Base-by-base conservation (phyloP, 2,888 invertebrate species). In the Agonopterix alstromeriana region DNA sequence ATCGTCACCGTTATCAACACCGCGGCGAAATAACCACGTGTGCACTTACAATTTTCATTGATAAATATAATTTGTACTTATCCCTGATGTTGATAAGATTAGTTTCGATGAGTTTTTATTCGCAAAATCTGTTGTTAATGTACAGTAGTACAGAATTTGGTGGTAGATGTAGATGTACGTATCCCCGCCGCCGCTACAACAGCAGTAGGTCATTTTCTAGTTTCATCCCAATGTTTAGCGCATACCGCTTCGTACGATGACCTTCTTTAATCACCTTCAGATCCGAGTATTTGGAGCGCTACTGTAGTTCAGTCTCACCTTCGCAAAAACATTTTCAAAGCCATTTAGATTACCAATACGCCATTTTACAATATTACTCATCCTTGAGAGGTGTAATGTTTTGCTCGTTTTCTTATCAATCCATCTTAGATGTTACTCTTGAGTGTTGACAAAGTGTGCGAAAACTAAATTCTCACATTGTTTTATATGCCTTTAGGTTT, bases 1-100 rank as follows among this genome's bases (percentile, higher is more conserved):
- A 74, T 76, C 73, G 75, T 66, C 70, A 63, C 68, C 70, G 77
- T 48, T 49, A 58, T 79, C 81, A 83, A 78, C 82, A 73, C 58
- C 55, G 52, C 52, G 43, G 54, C 61, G 59, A 50, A 58, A 59
- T 58, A 60, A 68, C 71, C 73, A 74, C 78, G 74, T 77, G 76
- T 65, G 60, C 52, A 54, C 54, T 50, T 58, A 64, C 69, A 71
- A 69, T 70, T 74, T 71, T 70, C 77, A 80, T 81, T 80, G 72
- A 79, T 68, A 69, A 64, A 61, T 55, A 50, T 51, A 41, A 49
- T 45, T 46, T 38, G 27, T 12, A 42, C 42, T 10, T 11, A 8
- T 45, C n/a, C 14, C 27, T 38, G 38, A n/a, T 38, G 38, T 48
- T 53, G 70, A 72, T 70, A 70, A 68, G 66, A 42, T 42, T 42